Evolutionary conservation across 35 echinoderm and acorn worm genomes (phyloP).

Genomic region (Heliocidaris tuberculata): DNA sequence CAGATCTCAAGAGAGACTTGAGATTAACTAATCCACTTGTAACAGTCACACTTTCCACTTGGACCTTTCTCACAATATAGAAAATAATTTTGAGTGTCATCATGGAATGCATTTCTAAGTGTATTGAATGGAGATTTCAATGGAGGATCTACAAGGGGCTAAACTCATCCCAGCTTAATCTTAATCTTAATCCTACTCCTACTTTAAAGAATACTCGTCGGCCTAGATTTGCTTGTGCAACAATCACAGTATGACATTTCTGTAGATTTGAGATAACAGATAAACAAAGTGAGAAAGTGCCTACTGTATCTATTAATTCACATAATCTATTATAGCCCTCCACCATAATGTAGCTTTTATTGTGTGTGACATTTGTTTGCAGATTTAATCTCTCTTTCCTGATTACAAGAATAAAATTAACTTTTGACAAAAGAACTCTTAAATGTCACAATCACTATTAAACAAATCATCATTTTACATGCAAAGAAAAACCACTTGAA

Average conservation of each 20-base stretch:
- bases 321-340: too few species aligned
- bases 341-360: too few species aligned
- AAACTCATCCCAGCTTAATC: too few species aligned
- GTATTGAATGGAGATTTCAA: neutral
- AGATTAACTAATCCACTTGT: neutral
- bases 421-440: too few species aligned
- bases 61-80: neutral
- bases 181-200: neutral
- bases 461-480: too few species aligned
- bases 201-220: neutral
- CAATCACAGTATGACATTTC: neutral
- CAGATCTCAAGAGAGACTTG: neutral
- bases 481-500: too few species aligned
- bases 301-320: too few species aligned
- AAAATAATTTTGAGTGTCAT: neutral
- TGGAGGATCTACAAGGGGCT: neutral
- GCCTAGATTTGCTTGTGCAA: neutral
- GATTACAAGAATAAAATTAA: neutral
- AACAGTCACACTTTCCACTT: neutral
- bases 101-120: neutral
- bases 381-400: neutral
- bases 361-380: too few species aligned
- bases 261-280: neutral
- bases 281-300: too few species aligned
- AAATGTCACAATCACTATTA: too few species aligned